Percentiles rank a stretch among this genome's conserved stretches.
Evolutionary conservation across 2,888 invertebrate genomes (phyloP).

Genomic region (Lamproptera curius): DNA sequence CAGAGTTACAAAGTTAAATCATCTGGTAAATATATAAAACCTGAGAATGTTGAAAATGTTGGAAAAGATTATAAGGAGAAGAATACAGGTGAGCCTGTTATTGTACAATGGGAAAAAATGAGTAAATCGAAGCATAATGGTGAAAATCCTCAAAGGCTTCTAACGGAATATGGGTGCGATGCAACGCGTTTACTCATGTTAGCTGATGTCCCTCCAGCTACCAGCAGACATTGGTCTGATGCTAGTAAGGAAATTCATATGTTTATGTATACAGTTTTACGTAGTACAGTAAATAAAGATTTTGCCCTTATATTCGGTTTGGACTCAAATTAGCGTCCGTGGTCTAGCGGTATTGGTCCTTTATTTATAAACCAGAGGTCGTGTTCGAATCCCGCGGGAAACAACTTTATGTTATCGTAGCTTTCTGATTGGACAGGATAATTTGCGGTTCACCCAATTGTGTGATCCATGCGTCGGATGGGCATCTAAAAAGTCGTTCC

Average conservation of each 20-base stretch:
- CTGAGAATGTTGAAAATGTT: slow-evolving; percentile 80
- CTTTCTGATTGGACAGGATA: no score
- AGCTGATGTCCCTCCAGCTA: slow-evolving; percentile 93
- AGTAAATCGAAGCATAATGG: slow-evolving; percentile 99
- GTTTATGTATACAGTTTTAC: no score
- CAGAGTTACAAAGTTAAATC: slow-evolving; percentile 85
- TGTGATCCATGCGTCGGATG: no score
- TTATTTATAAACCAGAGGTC: no score
- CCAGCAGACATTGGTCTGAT: slow-evolving; percentile 92
- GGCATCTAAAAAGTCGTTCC: no score
- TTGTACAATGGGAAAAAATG: slow-evolving; percentile 97
- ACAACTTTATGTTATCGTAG: no score
- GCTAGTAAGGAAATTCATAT: slow-evolving; percentile 79
- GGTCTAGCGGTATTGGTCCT: no score
- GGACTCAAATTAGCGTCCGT: no score
- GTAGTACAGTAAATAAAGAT: no score
- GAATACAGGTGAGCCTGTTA: slow-evolving; percentile 81
- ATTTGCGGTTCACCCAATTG: no score
- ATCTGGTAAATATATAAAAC: slow-evolving; percentile 87
- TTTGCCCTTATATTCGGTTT: no score
- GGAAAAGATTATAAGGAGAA: slow-evolving; percentile 80
- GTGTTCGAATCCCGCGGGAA: no score
- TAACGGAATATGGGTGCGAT: slow-evolving; percentile 91
- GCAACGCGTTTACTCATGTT: slow-evolving; percentile 93
- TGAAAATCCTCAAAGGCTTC: slow-evolving; percentile 91